These are phyloP conservation scores for Ataeniobius toweri DNA, from an alignment of 2,797 vertebrate genomes.

Conservation along the genomic window DNA sequence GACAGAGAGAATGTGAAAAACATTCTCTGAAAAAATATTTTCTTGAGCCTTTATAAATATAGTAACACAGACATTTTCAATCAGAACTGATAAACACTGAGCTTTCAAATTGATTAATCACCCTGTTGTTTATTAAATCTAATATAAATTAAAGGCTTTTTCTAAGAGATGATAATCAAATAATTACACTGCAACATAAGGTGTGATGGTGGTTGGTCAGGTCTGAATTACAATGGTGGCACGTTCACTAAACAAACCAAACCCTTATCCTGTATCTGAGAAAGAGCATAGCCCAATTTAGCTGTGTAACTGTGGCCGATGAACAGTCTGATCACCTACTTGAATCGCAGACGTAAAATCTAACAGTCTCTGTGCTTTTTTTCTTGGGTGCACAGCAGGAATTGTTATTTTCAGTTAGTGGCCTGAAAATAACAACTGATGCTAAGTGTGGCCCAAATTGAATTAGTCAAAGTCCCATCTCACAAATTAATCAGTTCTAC, in stretches of 20 bases:
- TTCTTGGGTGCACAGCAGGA: slow-evolving; percentile 55
- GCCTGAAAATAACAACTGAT: slow-evolving; percentile 49
- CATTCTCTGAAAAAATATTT: neutral
- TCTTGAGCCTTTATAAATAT: slow-evolving; percentile 1
- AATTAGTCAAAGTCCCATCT: slow-evolving; percentile 77
- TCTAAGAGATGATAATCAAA: slow-evolving; percentile 42
- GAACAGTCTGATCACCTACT: slow-evolving; percentile 34
- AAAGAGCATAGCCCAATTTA: slow-evolving; percentile 25
- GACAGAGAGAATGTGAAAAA: neutral
- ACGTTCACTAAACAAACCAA: slow-evolving; percentile 22
- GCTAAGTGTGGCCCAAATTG: slow-evolving; percentile 69
- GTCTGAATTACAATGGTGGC: slow-evolving; percentile 27
- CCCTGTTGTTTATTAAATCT: slow-evolving; percentile 26
- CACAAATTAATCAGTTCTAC: slow-evolving; percentile 81
- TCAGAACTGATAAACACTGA: slow-evolving; percentile 24
- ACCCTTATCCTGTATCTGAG: slow-evolving; percentile 16
- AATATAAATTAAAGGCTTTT: slow-evolving; percentile 33
- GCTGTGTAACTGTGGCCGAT: slow-evolving; percentile 20
- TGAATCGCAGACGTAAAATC: slow-evolving; percentile 40
- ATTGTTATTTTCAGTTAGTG: slow-evolving; percentile 58
- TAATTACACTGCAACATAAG: slow-evolving; percentile 38
- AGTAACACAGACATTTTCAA: slow-evolving; percentile 12
- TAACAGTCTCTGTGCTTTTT: slow-evolving; percentile 36
- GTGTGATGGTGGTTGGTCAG: slow-evolving; percentile 17
- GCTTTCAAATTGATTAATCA: slow-evolving; percentile 35